Conservation (phyloP, 2,888 invertebrate genomes). For the Apodemia duryi region DNA sequence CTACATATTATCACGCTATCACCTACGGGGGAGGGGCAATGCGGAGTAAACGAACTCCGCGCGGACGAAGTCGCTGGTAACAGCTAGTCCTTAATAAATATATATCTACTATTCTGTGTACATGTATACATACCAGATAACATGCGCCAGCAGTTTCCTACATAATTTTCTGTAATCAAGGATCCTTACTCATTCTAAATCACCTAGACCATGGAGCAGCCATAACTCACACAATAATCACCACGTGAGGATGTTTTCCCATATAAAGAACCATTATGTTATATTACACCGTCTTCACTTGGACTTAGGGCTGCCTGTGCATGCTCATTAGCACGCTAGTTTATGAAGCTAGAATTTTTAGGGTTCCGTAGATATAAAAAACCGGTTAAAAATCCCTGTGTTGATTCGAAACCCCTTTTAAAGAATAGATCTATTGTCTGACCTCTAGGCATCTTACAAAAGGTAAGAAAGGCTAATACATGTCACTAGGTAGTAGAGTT, state of each 20-base stretch:
- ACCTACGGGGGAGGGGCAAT: too few relatives aligned
- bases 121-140: background rate
- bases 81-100: too few relatives aligned
- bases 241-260: conserved; percentile 29
- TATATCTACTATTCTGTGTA: background rate
- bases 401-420: too few relatives aligned
- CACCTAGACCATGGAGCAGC: conserved; percentile 3
- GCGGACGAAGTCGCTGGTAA: too few relatives aligned
- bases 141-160: conserved; percentile 2
- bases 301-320: conserved; percentile 6
- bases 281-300: conserved; percentile 28
- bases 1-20: too few relatives aligned
- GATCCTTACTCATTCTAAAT: conserved; percentile 18
- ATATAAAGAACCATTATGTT: conserved; percentile 32
- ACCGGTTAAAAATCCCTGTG: too few relatives aligned
- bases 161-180: conserved; percentile 19
- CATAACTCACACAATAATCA: conserved; percentile 28
- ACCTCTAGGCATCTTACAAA: too few relatives aligned
- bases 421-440: too few relatives aligned
- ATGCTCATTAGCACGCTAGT: background rate
- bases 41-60: too few relatives aligned
- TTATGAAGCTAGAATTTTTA: background rate
- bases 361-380: background rate
- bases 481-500: too few relatives aligned
- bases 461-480: too few relatives aligned